phyloP scores from a whole-genome alignment of 2,113 vertebrate genomes.

The Thermophis baileyi region DNA sequence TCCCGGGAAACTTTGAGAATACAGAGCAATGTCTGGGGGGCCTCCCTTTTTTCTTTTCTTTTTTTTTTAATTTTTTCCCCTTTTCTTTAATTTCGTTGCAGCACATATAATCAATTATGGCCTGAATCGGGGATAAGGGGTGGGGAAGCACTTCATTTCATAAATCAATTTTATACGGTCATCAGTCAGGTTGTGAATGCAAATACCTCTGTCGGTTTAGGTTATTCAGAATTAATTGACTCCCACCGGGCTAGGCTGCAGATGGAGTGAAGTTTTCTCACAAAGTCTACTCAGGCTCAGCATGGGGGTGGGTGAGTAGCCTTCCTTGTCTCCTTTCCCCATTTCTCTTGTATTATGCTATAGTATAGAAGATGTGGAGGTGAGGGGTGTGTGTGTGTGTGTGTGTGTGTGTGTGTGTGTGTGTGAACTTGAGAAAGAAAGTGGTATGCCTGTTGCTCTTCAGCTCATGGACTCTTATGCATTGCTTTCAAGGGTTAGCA shows the following conservation, averaged over 20 bases:
- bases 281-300: conserved; percentile 71
- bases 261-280: conserved; percentile 74
- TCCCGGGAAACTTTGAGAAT: conserved; percentile 69
- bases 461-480: conserved; percentile 72
- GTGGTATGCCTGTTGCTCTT: conserved; percentile 58
- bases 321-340: conserved; percentile 55
- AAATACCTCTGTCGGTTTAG: conserved; percentile 82
- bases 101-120: conserved; percentile 99
- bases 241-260: conserved; percentile 75
- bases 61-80: conserved; percentile 67
- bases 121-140: conserved; percentile 79
- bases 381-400: too few species aligned
- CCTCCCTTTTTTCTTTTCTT: conserved; percentile 69
- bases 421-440: conserved; percentile 40
- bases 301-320: conserved; percentile 63
- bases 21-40: conserved; percentile 56
- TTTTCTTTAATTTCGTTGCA: conserved; percentile 81
- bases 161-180: conserved; percentile 99
- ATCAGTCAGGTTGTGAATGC: conserved; percentile 98
- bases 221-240: conserved; percentile 85
- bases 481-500: conserved; percentile 73
- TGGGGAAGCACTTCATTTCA: conserved; percentile 88
- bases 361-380: conserved; percentile 50
- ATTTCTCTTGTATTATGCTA: conserved; percentile 62
- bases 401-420: background rate